Percentiles rank a stretch among this genome's conserved stretches.
Conservation (phyloP, 2,888 invertebrate species). For the Synanthedon tipuliformis region DNA sequence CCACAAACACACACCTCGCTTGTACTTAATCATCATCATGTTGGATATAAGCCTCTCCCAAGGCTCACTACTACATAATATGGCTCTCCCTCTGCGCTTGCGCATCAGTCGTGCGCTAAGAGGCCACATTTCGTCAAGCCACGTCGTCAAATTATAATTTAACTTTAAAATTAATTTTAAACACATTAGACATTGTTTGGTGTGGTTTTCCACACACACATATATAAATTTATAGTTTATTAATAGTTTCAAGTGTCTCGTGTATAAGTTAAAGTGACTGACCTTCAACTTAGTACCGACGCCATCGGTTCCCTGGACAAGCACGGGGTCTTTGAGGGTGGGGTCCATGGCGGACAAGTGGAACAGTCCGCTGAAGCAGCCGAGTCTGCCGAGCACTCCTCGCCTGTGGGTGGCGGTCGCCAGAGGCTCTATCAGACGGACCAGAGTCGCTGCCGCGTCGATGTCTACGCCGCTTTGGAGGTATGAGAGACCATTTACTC, state of each 20-base stretch:
- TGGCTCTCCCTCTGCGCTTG: too few species aligned
- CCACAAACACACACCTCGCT: not conserved
- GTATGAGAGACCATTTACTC: conserved; percentile 80
- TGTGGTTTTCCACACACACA: too few species aligned
- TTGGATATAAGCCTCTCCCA: too few species aligned
- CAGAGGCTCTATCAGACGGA: conserved; percentile 84
- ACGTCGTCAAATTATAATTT: not conserved
- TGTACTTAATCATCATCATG: too few species aligned
- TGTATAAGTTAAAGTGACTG: conserved; percentile 2
- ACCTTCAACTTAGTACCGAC: conserved; percentile 97
- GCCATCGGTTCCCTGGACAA: conserved; percentile 96
- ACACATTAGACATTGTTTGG: not conserved
- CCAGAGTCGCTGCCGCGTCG: conserved; percentile 88
- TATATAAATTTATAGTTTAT: too few species aligned
- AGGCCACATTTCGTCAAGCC: too few species aligned
- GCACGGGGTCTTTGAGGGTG: conserved; percentile 79
- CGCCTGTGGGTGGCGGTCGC: conserved; percentile 81
- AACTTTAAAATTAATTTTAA: too few species aligned
- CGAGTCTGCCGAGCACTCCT: conserved; percentile 86
- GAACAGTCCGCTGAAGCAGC: conserved; percentile 95
- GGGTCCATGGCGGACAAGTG: conserved; percentile 79
- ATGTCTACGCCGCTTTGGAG: conserved; percentile 94
- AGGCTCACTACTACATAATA: too few species aligned
- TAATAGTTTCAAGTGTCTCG: too few species aligned
- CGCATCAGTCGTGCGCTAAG: too few species aligned